phyloP scores from a whole-genome alignment of 2,113 vertebrate species.

The Hemichromis elongatus region DNA sequence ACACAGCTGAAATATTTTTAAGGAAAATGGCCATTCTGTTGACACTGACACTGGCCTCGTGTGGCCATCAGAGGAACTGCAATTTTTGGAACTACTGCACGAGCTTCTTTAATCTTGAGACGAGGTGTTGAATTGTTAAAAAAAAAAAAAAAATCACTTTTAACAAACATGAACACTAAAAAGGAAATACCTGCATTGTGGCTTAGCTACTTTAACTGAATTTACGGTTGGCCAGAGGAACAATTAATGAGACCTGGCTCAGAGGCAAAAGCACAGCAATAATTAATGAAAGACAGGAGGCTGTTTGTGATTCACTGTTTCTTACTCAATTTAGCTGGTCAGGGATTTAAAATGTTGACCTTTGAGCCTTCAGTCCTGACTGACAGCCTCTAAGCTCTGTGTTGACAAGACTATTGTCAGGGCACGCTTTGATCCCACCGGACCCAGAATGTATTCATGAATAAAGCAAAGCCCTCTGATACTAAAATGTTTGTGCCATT shows the following conservation, averaged over 20 bases:
- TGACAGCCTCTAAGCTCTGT: slow-evolving; percentile 6
- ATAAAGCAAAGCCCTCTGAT: neutral
- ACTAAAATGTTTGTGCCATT: neutral
- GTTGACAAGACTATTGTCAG: slow-evolving; percentile 32
- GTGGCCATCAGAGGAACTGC: neutral
- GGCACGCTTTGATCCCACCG: neutral
- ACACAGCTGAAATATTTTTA: neutral
- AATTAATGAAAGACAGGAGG: neutral
- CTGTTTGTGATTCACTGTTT: neutral
- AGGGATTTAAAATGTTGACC: slow-evolving; percentile 13
- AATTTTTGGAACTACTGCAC: neutral
- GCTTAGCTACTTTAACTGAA: rapidly evolving
- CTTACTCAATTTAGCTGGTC: neutral
- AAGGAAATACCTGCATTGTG: neutral
- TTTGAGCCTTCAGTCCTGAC: neutral
- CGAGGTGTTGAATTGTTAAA: neutral
- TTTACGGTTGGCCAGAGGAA: neutral
- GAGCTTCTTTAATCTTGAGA: neutral
- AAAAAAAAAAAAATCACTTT: neutral
- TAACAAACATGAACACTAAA: neutral
- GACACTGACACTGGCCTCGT: neutral
- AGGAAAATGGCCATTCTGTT: neutral
- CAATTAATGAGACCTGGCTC: neutral
- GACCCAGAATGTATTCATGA: neutral
- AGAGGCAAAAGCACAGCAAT: neutral